phyloP scores from a whole-genome alignment of 2,797 vertebrate species.

The Okamejei kenojei region DNA sequence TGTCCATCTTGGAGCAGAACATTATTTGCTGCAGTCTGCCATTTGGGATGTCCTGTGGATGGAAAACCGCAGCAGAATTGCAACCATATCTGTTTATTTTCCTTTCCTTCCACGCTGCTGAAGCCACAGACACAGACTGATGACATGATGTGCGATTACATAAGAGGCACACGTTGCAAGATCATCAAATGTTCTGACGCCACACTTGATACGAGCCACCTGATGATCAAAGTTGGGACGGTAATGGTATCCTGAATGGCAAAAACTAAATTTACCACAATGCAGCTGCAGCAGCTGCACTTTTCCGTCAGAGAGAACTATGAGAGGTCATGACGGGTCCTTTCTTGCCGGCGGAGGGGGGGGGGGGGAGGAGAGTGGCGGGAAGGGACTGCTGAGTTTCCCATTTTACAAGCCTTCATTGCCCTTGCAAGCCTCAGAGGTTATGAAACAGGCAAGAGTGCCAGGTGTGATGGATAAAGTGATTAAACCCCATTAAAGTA shows the following conservation, averaged over 20 bases:
- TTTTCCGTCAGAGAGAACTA: background rate
- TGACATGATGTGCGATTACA: background rate
- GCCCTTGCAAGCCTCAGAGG: too few species aligned
- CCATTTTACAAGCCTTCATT: background rate
- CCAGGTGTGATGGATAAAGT: too few species aligned
- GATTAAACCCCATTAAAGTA: too few species aligned
- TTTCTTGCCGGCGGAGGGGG: background rate
- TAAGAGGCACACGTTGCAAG: background rate
- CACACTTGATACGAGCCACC: background rate
- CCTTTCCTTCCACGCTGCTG: background rate
- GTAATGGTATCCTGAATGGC: background rate
- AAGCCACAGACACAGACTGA: background rate
- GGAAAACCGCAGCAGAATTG: too few species aligned
- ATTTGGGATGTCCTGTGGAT: too few species aligned
- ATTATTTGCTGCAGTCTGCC: too few species aligned
- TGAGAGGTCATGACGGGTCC: background rate
- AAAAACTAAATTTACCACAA: background rate
- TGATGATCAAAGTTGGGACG: background rate
- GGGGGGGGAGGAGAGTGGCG: background rate
- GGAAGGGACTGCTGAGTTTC: background rate
- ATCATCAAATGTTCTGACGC: background rate
- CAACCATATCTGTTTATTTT: too few species aligned
- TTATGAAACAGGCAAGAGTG: too few species aligned
- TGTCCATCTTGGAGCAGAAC: too few species aligned
- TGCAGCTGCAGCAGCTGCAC: slow-evolving; percentile 1